Conservation (phyloP, 2,888 invertebrate species). For the Hyposoter didymator region DNA sequence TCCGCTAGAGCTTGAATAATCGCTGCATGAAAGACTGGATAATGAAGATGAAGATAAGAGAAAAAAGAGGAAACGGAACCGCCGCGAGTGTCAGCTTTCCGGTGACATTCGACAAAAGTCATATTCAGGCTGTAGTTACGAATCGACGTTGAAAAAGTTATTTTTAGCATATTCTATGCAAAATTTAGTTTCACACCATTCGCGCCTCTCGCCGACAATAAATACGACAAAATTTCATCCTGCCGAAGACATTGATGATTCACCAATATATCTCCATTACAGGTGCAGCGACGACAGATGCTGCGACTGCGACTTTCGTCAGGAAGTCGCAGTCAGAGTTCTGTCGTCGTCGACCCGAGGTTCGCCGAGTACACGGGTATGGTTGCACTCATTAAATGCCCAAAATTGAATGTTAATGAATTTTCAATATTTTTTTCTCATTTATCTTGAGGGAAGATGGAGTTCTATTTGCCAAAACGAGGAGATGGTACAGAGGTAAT, state of each 20-base stretch:
- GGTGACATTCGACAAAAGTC: constrained; percentile 4
- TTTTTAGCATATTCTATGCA: neutral
- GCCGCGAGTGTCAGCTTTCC: neutral
- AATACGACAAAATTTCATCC: neutral
- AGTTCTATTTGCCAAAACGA: too few relatives aligned
- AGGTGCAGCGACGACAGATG: too few relatives aligned
- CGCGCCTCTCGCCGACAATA: neutral
- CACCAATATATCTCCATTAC: neutral
- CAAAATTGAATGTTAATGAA: too few relatives aligned
- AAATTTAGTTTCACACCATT: neutral
- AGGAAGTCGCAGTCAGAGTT: too few relatives aligned
- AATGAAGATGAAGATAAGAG: constrained; percentile 12
- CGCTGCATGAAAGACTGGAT: constrained; percentile 15
- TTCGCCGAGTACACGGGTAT: too few relatives aligned
- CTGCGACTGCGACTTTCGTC: too few relatives aligned
- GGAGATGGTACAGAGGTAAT: too few relatives aligned
- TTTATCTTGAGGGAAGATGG: too few relatives aligned
- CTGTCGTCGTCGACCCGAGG: too few relatives aligned
- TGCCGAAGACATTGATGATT: neutral
- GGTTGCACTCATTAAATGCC: too few relatives aligned
- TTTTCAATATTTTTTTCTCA: too few relatives aligned
- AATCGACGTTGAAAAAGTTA: neutral
- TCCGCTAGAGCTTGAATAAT: constrained; percentile 50
- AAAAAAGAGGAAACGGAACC: neutral
- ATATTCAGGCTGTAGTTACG: neutral